phyloP scores from a whole-genome alignment of 2,113 vertebrate genomes.

The Grantiella picta region DNA sequence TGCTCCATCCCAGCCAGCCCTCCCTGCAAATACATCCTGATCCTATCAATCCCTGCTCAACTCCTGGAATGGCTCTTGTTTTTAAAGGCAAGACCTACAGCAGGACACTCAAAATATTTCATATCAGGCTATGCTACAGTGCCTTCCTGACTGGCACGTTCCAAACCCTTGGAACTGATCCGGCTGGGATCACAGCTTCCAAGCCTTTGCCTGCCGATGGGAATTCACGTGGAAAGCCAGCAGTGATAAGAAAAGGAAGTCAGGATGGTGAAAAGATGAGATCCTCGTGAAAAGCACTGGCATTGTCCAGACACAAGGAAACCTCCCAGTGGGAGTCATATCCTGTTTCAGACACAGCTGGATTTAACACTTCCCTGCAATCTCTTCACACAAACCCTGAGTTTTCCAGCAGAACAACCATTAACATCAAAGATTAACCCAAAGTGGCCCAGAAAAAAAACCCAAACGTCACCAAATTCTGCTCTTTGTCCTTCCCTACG shows the following conservation, averaged over 20 bases:
- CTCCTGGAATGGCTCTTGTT: conserved; percentile 48
- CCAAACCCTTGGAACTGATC: background rate
- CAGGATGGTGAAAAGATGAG: background rate
- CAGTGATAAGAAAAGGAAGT: background rate
- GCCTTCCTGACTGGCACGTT: conserved; percentile 46
- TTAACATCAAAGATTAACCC: background rate
- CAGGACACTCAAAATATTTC: conserved; percentile 56
- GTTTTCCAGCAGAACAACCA: background rate
- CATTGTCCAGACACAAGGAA: background rate
- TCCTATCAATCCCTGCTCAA: conserved; percentile 32
- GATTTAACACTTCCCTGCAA: background rate
- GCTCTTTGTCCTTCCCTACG: background rate
- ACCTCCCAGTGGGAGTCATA: background rate
- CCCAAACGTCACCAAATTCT: background rate
- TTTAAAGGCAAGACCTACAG: conserved; percentile 60
- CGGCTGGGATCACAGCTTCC: background rate
- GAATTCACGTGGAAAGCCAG: background rate
- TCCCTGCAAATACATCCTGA: conserved; percentile 28
- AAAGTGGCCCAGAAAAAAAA: background rate
- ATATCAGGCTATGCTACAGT: background rate
- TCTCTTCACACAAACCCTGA: background rate
- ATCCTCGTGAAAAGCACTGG: background rate
- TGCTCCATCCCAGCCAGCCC: background rate
- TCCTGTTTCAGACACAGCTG: background rate
- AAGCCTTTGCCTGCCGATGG: background rate